phyloP scores from a whole-genome alignment of 2,113 vertebrate genomes.

The Antechinus flavipes region DNA sequence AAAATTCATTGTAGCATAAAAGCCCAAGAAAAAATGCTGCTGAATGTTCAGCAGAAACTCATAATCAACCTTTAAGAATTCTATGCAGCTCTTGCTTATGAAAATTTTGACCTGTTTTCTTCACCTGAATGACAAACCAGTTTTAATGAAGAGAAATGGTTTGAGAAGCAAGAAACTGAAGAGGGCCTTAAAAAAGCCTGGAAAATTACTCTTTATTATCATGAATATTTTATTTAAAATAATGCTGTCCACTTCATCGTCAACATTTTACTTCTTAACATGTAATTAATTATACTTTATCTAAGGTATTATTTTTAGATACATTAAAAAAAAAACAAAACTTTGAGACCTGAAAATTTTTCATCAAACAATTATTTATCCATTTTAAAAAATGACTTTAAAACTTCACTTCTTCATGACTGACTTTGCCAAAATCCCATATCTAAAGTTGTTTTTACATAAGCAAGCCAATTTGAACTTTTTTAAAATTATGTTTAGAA shows the following conservation, averaged over 20 bases:
- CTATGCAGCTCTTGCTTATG: not conserved
- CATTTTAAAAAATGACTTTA: not conserved
- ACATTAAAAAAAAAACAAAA: not conserved
- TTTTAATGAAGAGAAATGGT: not conserved
- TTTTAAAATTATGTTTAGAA: not conserved
- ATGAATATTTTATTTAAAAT: not conserved
- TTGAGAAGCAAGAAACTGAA: not conserved
- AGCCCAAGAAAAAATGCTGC: not conserved
- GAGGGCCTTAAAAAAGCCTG: not conserved
- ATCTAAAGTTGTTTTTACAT: not conserved
- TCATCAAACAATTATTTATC: not conserved
- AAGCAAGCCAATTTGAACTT: not conserved
- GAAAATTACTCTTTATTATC: not conserved
- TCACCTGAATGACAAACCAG: not conserved
- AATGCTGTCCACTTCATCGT: not conserved
- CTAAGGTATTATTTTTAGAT: not conserved
- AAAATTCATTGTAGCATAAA: not conserved
- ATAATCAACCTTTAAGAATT: constrained; percentile 1
- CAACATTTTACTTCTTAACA: not conserved
- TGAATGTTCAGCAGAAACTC: not conserved
- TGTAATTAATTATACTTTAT: not conserved
- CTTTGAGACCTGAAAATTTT: not conserved
- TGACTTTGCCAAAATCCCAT: not conserved
- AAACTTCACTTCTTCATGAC: not conserved
- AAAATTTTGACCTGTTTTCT: constrained; percentile 2